phyloP scores from a whole-genome alignment of 53 echinoderm and acorn worm genomes.

The Zoroaster sp. region DNA sequence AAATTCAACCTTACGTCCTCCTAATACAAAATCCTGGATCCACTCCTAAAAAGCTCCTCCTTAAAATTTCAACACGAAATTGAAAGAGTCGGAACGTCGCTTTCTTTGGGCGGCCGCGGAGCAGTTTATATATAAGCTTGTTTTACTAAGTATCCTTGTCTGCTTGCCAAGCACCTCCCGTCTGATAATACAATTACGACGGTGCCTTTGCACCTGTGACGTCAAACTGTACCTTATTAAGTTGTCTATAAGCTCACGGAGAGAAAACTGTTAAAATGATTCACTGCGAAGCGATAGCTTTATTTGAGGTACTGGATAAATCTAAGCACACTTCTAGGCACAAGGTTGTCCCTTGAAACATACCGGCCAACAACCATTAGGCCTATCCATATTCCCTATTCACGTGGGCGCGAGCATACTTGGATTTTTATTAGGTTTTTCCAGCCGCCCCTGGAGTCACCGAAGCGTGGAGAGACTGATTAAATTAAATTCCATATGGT shows the following conservation, averaged over 20 bases:
- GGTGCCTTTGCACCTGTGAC: not conserved
- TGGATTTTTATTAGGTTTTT: not conserved
- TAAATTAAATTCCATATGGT: not conserved
- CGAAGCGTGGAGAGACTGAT: not conserved
- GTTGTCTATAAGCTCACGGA: not conserved
- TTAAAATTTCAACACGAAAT: too few relatives aligned
- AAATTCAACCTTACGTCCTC: too few relatives aligned
- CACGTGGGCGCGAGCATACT: not conserved
- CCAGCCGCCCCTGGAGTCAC: not conserved
- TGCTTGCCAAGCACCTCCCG: too few relatives aligned
- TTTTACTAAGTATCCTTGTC: too few relatives aligned
- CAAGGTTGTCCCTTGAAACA: not conserved
- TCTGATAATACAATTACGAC: not conserved
- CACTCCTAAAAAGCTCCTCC: too few relatives aligned
- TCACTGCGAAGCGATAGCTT: not conserved
- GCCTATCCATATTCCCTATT: too few relatives aligned
- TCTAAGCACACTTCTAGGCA: not conserved
- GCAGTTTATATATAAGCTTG: too few relatives aligned
- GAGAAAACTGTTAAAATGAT: not conserved
- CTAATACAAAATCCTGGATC: too few relatives aligned
- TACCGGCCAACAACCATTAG: constrained; percentile 13
- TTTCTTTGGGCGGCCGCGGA: too few relatives aligned
- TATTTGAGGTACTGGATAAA: not conserved
- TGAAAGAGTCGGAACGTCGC: too few relatives aligned
- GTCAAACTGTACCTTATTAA: not conserved